Percentiles rank a stretch among this genome's conserved stretches.
Evolutionary conservation across 2,797 vertebrate species (phyloP).

Genomic region (Lemur catta): DNA sequence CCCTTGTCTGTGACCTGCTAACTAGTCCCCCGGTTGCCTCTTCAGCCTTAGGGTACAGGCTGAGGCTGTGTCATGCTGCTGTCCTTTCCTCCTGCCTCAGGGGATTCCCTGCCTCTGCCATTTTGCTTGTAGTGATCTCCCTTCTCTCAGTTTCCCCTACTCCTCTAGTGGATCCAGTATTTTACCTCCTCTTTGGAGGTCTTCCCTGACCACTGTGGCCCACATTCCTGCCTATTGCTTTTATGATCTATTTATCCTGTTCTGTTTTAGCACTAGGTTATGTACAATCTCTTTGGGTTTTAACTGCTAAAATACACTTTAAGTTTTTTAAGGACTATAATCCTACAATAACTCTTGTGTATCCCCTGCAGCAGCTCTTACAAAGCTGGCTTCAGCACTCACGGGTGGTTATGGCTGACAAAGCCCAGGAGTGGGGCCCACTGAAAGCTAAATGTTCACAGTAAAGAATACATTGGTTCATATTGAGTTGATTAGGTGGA

Average conservation of each 20-base stretch:
- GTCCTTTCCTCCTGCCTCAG: accelerated
- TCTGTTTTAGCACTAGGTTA: not conserved
- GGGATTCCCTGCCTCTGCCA: not conserved
- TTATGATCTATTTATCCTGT: not conserved
- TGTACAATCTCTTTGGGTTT: not conserved
- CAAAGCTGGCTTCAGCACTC: not conserved
- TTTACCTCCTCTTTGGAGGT: not conserved
- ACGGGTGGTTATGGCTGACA: not conserved
- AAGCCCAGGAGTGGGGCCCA: not conserved
- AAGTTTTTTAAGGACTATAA: not conserved
- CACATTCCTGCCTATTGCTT: not conserved
- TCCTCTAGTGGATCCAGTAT: not conserved
- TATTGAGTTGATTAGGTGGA: not conserved
- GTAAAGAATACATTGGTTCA: not conserved
- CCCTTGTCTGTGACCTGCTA: not conserved
- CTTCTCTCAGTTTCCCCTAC: not conserved
- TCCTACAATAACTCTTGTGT: not conserved
- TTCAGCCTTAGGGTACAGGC: not conserved
- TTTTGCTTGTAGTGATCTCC: not conserved
- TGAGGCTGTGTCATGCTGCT: not conserved
- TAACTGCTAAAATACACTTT: not conserved
- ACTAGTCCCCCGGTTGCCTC: accelerated
- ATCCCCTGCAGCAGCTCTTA: not conserved
- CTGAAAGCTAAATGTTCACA: not conserved
- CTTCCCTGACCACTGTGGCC: not conserved